Conservation (phyloP, 2,888 invertebrate species). For the Hypomecis atomaria region DNA sequence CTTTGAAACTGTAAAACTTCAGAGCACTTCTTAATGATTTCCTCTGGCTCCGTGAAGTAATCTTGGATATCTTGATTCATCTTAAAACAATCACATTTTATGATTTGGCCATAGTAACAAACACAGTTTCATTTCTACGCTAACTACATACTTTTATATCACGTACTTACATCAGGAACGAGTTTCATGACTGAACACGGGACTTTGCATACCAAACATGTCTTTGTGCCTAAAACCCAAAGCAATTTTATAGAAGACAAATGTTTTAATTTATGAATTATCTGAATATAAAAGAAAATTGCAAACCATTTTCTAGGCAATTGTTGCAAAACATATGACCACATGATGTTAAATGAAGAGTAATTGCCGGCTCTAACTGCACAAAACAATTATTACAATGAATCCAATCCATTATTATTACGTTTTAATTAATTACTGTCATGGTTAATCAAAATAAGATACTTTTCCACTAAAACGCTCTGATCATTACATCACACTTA, state of each 20-base stretch:
- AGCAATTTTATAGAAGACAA: slow-evolving; percentile 16
- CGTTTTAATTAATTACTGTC: slow-evolving; percentile 24
- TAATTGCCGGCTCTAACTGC: slow-evolving; percentile 74
- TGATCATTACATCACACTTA: not conserved
- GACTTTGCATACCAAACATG: slow-evolving; percentile 75
- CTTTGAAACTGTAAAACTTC: slow-evolving; percentile 80
- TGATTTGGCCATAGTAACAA: not conserved
- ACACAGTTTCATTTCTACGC: slow-evolving; percentile 2
- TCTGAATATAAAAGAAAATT: slow-evolving; percentile 15
- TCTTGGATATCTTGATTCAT: slow-evolving; percentile 82
- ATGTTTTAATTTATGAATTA: slow-evolving; percentile 9
- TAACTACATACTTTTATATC: not conserved
- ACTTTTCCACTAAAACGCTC: not conserved
- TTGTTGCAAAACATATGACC: slow-evolving; percentile 83
- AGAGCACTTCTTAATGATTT: slow-evolving; percentile 76
- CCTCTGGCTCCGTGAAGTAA: slow-evolving; percentile 81
- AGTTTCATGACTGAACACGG: slow-evolving; percentile 79
- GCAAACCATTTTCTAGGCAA: slow-evolving; percentile 74
- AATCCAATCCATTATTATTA: slow-evolving; percentile 77
- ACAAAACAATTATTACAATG: slow-evolving; percentile 81
- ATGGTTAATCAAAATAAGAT: slow-evolving; percentile 26
- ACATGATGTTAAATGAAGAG: slow-evolving; percentile 79
- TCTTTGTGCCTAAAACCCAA: slow-evolving; percentile 65
- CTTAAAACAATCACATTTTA: slow-evolving; percentile 54
- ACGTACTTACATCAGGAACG: slow-evolving; percentile 71